Base-by-base conservation (phyloP, 2,888 invertebrate genomes). In the Parasteatoda lunata region DNA sequence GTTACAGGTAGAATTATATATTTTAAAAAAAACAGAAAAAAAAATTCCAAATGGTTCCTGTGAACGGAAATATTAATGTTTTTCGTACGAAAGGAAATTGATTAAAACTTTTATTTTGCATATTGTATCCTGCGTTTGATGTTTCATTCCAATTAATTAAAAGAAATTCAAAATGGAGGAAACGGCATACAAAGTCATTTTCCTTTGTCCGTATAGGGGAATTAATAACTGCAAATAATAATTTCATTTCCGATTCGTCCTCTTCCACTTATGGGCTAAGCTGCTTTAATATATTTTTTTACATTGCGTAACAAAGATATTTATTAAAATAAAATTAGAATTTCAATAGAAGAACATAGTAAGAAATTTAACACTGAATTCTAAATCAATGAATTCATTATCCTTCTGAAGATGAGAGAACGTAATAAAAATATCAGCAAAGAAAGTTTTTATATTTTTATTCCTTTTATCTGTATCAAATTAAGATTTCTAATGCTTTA, bases 361-460 rank as follows among this genome's bases (percentile, higher is more conserved):
- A 49, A 77, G 66, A 66, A 84, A 72, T 77, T 84, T 84, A 84
- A 84, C 83, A 72, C 77, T 72, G 77, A 84, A 84, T 84, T 84
- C 30, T 30, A 30, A 30, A 30, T 30, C 30, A 30, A 30, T 30
- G 30, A 30, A 84, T 77, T 84, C 83, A 84, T 84, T 70, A 64
- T n/a, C 51, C 66, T 76, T 72, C 15, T 11, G 66, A 84, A 51
- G 49, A 59, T 59, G 59, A 9, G 59, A n/a, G 59, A n/a, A 49
- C 5, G 4, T 9, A 69, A 59, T 65, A 75, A 75, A 73, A 81
- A 68, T 75, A 48, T 75, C 68, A 81, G 52, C 69, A 54, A 45
- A 72, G 52, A 49, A n/a, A 52, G n/a, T 8, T 72, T 51, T 72
- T 59, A 59, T 30, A 7, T 59, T 59, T 59, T 59, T 59, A n/a